Base-by-base conservation (phyloP, 2,113 vertebrate genomes). In the Centropus bengalensis region DNA sequence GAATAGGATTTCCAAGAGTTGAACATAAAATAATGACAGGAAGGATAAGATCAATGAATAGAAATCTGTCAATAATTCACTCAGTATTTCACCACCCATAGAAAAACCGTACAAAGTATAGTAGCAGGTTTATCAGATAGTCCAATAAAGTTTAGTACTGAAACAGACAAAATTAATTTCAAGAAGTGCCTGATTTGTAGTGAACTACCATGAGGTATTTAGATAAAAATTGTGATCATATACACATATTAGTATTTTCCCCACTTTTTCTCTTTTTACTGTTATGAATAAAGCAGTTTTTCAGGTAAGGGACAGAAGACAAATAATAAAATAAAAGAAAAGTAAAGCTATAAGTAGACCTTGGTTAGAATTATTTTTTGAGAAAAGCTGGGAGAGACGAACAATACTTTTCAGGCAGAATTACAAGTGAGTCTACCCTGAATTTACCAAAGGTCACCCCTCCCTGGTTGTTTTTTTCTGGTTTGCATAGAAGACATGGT, bases 401-500 rank as follows among this genome's bases (percentile, higher is more conserved):
- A 9, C 16, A 1, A 7, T 44, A 38, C 59, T 89, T 88, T 75
- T 84, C 38, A 71, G 38, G 33, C 9, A 83, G 21, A 52, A 17
- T 56, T 22, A 51, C 2, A 64, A 42, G 36, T 6, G 4, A 59
- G n/a, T 54, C 17, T 45, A 71, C 4, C 14, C 16, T 7, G 26
- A 84, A n/a, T 49, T 87, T n/a, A 71, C n/a, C 26, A 55, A 62
- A 82, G 27, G 26, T 52, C 40, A 77, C 13, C 21, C 40, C 14
- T 8, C 9, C 13, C 9, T 20, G 8, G 12, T 6, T 47, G 2
- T 2, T 9, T 82, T 23, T 33, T 67, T 21, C 24, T 14, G 36
- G 22, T 13, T 44, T 78, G 23, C 1, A 0, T 0, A 47, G 30
- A 33, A 76, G 3, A 15, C 17, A 70, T 66, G 5, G 7, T 32